Evolutionary conservation across 2,888 invertebrate species (phyloP), one percentile per base, ranked within the genome.

Genomic region (Drosophila quinaria): DNA sequence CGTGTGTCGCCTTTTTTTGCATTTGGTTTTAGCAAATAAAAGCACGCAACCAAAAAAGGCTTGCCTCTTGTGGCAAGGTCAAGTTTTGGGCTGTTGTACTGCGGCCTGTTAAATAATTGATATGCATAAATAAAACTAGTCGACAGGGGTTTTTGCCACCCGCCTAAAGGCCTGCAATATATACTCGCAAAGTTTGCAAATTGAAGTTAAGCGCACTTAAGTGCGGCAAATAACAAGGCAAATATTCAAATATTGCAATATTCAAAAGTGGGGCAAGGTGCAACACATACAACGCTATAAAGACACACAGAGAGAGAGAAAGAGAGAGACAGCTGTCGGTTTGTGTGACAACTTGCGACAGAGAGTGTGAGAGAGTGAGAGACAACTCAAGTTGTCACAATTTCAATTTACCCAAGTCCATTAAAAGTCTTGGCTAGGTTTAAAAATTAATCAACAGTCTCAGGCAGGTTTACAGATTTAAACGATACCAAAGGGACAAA

Each of bases 21-120:
- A 76, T 73, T 59, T 61, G 61, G 47, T 44, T 46, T 46, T 49
- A 58, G 52, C 25, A 15, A 22, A 19, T 11, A 58, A 19, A 51
- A 33, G 15, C 75, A 75, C 75, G 75, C 71, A 54, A 71, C 58
- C 61, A 37, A 56, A 56, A 75, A 65, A 51, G 70, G 58, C 68
- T 68, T 55, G 54, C 41, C 60, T 58, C 35, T 17, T 50, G 58
- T 31, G 73, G 60, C 76, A 77, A 77, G 77, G 77, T 74, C 73
- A 77, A 55, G 55, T 70, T 74, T 77, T 52, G 70, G 73, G 35
- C 33, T 17, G 15, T 47, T 52, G 55, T 49, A 46, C 22, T 73
- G 73, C 73, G 73, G 65, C 52, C 37, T 31, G 42, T 29, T 66
- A 50, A 73, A 70, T 74, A 77, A 76, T 76, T 76, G 76, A 76